Base-by-base conservation (phyloP, 2,113 vertebrate species). In the Trachemys scripta region DNA sequence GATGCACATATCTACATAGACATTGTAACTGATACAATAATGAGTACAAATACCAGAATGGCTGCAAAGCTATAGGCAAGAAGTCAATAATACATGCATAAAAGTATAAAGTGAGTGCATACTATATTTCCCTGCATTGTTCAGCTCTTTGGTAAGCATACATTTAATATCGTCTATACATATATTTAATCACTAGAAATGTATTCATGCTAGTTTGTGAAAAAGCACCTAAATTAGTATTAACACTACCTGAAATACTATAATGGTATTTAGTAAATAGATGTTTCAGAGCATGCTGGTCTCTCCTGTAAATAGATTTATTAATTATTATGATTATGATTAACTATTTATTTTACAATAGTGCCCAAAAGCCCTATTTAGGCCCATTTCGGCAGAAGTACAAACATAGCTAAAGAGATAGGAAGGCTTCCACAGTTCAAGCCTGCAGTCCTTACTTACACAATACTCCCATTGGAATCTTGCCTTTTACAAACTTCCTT, bases 401-500 rank as follows among this genome's bases (percentile, higher is more conserved):
- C 31, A 69, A 69, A 69, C 35, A n/a, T 69, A 69, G 35, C 17
- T n/a, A n/a, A 69, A 69, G 62, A n/a, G 72, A 76, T n/a, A 76
- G 11, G 10, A 45, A 45, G 72, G 22, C 20, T 45, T 76, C 42
- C 24, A 12, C 45, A 76, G 22, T 10, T 45, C 72, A 76, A 27
- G 38, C 42, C 72, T 45, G 38, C n/a, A 76, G 20, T 20, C 38
- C 69, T 75, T 42, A 45, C 72, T 76, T 45, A 42, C 72, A 45
- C 72, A 76, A 92, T 80, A 17, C 27, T 80, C 90, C 27, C 20
- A 84, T 80, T 93, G 10, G 27, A 85, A 62, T 25, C 9, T 84
- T 86, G 65, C 2, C 4, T 91, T 94, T 91, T n/a, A 82, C 80
- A 90, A 84, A 51, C 13, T 88, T 92, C 51, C 22, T 84, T 82